Conservation (phyloP, 2,888 invertebrate species). For the Oasisia sp. region DNA sequence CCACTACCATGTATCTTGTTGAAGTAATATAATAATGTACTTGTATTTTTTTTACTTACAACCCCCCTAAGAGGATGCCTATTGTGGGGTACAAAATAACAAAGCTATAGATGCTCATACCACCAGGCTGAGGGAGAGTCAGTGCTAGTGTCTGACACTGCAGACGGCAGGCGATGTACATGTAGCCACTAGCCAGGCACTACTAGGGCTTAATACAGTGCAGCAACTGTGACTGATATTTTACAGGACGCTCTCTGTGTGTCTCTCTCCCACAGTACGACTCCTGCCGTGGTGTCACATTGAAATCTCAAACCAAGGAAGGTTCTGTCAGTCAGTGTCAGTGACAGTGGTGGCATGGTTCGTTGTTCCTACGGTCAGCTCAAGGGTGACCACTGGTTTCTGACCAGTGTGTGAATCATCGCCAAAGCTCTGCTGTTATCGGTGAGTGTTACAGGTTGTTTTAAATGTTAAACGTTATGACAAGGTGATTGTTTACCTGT, state of each 20-base stretch:
- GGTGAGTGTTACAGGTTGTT: not conserved
- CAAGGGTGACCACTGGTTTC: not conserved
- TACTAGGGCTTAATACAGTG: not conserved
- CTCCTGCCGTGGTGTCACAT: not conserved
- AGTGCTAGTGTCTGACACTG: not conserved
- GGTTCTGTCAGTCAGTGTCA: not conserved
- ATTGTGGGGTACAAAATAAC: not conserved
- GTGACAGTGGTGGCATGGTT: not conserved
- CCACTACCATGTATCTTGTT: not conserved
- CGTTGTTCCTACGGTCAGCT: not conserved
- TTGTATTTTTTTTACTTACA: not conserved
- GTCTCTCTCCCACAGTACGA: not conserved
- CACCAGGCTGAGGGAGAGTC: not conserved
- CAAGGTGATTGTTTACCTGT: not conserved
- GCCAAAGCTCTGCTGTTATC: not conserved
- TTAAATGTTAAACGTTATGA: not conserved
- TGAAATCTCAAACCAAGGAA: not conserved
- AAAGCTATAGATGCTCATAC: not conserved
- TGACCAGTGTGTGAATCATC: not conserved
- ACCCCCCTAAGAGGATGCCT: not conserved
- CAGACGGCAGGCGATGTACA: not conserved
- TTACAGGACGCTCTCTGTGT: not conserved
- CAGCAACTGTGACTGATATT: constrained; percentile 13
- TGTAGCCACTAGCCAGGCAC: not conserved
- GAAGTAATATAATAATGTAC: not conserved